Conservation (phyloP, 92 coral and sea anemone species). For the Metridium senile region DNA sequence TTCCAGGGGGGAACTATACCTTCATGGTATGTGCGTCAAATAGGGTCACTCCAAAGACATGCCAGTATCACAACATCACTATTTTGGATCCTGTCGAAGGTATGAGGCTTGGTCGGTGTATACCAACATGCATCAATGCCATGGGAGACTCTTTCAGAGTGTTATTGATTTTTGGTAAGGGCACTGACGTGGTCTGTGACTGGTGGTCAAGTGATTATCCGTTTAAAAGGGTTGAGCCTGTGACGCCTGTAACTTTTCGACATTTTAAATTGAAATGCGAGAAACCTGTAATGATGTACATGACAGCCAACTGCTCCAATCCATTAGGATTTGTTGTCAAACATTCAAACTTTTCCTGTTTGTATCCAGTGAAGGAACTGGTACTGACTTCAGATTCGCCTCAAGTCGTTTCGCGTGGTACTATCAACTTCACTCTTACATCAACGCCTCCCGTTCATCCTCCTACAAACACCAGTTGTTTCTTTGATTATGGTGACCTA, state of each 20-base stretch:
- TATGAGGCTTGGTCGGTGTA: not conserved
- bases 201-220: not conserved
- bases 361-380: conserved; percentile 28
- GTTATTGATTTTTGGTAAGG: not conserved
- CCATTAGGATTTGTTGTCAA: conserved; percentile 4
- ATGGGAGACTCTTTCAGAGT: not conserved
- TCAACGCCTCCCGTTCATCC: not conserved
- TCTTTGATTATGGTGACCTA: conserved; percentile 42
- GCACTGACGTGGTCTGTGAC: conserved; percentile 10
- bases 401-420: conserved; percentile 24
- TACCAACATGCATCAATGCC: not conserved
- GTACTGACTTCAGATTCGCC: conserved; percentile 20
- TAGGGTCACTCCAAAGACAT: not conserved
- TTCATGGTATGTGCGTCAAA: not conserved
- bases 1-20: not conserved
- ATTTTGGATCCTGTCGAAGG: not conserved
- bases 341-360: conserved; percentile 24
- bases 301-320: conserved; percentile 46
- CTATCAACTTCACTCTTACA: conserved; percentile 22
- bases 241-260: not conserved
- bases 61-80: not conserved
- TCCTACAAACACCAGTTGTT: conserved; percentile 38
- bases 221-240: not conserved
- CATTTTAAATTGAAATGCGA: not conserved
- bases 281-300: conserved; percentile 21